Evolutionary conservation across 2,113 vertebrate species (phyloP), one percentile per base, ranked within the genome.

Genomic region (Oncorhynchus nerka): DNA sequence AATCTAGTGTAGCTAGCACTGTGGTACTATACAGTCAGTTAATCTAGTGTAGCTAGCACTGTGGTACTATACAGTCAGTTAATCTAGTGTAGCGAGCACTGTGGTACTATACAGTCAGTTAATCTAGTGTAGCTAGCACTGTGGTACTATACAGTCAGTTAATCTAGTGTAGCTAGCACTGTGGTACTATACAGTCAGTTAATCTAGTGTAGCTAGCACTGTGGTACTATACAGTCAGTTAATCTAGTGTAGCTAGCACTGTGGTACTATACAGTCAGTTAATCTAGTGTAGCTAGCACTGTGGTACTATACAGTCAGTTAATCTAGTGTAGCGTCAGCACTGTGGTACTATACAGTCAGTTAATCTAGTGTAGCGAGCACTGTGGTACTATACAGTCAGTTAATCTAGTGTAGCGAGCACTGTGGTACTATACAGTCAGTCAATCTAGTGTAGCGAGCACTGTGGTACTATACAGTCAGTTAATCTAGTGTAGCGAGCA

Each of bases 1-100:
- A 39, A 39, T 9, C 7, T 8, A 39, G 0, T 39, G 34, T 51
- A 51, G 49, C 49, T 1, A 51, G 3, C 15, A 12, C 3, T 66
- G 64, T 22, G n/a, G n/a, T 66, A 24, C 22, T 1, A 12, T 70
- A 87, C 85, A 84, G 76, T 82, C 84, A 79, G 79, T 87, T 80
- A 72, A 86, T 89, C 86, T 85, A 87, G 83, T 76, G 39, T 51
- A 0, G 49, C 49, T 0, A 51, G 12, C 49, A 24, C 7, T 66
- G 64, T n/a, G 20, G 13, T 66, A 22, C 22, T 3, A 22, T 67
- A 16, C 79, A 70, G 81, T 59, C 39, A 39, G 39, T 39, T 0
- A 39, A 39, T 39, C 34, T 45, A 1, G 0, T 11, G 8, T 55
- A 55, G 49, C 4, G 0, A 55, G 3, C 49, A 11, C 3, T 66